phyloP scores from a whole-genome alignment of 2,113 vertebrate species.

The Salvelinus namaycush region DNA sequence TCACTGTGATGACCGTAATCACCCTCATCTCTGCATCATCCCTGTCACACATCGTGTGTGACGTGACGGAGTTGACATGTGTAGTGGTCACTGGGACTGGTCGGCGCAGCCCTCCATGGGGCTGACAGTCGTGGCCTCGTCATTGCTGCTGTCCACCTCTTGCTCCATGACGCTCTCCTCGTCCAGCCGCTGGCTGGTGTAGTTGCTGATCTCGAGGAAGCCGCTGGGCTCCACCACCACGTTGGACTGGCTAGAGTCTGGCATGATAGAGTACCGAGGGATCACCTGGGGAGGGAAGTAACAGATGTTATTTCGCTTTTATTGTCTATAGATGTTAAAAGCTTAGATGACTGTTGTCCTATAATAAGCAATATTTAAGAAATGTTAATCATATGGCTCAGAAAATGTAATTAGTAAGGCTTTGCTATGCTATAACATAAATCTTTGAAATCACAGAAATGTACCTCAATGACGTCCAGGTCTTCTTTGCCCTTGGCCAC shows the following conservation, averaged over 20 bases:
- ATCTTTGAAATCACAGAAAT: not conserved
- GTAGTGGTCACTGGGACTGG: slow-evolving; percentile 71
- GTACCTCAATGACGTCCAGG: slow-evolving; percentile 87
- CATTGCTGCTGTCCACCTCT: slow-evolving; percentile 91
- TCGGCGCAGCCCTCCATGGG: slow-evolving; percentile 75
- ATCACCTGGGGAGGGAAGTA: slow-evolving; percentile 80
- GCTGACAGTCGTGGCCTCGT: slow-evolving; percentile 84
- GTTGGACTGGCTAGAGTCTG: slow-evolving; percentile 93
- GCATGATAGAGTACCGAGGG: slow-evolving; percentile 95
- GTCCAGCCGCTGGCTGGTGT: slow-evolving; percentile 95
- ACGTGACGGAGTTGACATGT: not conserved
- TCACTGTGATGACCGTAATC: not conserved
- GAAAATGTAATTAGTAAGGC: not conserved
- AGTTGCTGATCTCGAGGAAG: slow-evolving; percentile 96
- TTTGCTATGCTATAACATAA: not conserved
- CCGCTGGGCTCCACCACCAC: slow-evolving; percentile 98
- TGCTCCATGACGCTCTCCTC: slow-evolving; percentile 88
- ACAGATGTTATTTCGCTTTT: not conserved
- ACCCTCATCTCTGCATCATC: not conserved
- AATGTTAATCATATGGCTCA: not conserved
- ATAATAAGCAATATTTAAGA: too few species aligned
- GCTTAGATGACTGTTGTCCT: too few species aligned
- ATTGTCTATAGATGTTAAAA: not conserved
- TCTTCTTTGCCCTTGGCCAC: slow-evolving; percentile 76
- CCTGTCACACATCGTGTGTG: not conserved